Percentiles rank a stretch among this genome's conserved stretches.
Conservation (phyloP, 2,113 vertebrate genomes). For the Pygoscelis adeliae region DNA sequence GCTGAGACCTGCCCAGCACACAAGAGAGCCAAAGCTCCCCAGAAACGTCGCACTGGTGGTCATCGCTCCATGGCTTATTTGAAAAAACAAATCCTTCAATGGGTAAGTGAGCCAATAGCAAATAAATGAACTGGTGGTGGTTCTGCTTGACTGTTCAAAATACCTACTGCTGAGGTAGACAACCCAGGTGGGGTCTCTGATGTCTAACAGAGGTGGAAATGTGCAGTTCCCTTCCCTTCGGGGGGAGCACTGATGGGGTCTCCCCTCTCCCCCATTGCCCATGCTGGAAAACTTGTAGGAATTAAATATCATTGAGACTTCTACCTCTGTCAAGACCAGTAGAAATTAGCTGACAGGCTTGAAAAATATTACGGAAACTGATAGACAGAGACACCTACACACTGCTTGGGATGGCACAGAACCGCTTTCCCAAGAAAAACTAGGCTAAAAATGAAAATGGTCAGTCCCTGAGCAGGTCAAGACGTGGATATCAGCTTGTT, state of each 20-base stretch:
- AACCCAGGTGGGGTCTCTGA: not conserved
- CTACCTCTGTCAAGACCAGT: not conserved
- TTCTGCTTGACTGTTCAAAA: not conserved
- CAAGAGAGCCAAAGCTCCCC: not conserved
- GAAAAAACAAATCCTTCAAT: not conserved
- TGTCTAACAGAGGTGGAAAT: not conserved
- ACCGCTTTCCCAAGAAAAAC: not conserved
- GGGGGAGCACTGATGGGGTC: not conserved
- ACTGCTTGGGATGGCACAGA: not conserved
- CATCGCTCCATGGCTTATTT: not conserved
- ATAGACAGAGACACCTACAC: constrained; percentile 20
- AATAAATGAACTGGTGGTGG: not conserved
- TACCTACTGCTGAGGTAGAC: not conserved
- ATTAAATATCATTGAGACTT: not conserved
- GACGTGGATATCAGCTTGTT: not conserved
- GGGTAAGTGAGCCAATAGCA: not conserved
- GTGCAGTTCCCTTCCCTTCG: not conserved
- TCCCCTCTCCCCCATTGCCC: not conserved
- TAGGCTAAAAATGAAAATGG: not conserved
- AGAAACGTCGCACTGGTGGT: accelerated
- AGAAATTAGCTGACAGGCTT: not conserved
- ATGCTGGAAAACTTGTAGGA: not conserved
- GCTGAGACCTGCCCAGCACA: not conserved
- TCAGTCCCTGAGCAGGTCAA: not conserved
- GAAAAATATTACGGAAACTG: not conserved